Evolutionary conservation across 2,113 vertebrate species (phyloP), one percentile per base, ranked within the genome.

Genomic region (Anser cygnoides): DNA sequence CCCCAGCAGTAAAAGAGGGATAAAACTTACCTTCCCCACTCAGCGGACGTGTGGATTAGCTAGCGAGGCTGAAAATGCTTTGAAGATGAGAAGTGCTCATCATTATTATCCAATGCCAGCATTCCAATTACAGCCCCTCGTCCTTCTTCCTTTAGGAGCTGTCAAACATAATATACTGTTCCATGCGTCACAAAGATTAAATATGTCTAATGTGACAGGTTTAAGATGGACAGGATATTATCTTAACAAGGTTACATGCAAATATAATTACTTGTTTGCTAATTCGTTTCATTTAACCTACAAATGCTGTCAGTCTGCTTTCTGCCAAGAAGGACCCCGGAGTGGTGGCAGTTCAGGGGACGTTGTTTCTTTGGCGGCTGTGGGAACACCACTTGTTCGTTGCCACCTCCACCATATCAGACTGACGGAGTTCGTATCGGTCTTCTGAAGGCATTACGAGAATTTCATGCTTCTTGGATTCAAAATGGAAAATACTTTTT

Each of bases 231-330:
- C 95, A 96, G 93, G 81, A 87, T 89, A 96, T 94, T 94, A 94
- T 55, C 81, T 89, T 95, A 96, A 96, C 50, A 6, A 94, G 92
- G 89, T 93, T 94, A 96, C 91, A 95, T 79, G 86, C 89, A 95
- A 95, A 94, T 95, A 87, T 59, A 97, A 97, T 97, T 96, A 91
- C 87, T 89, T 89, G 59, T 96, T 96, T 78, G 22, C 89, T 95
- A 96, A 96, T 96, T 96, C 77, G 46, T 94, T 91, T 89, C 73
- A 84, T 66, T 91, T 77, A 96, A 89, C 71, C 77, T 80, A 73
- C 54, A 90, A 92, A 85, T 7, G 22, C 70, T 95, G 83, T 58
- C 89, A 87, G 74, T 67, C 81, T 92, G 58, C 49, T 79, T 87
- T 67, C 81, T 73, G 74, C 58, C 79, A 89, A 81, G 46, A 75